A percentile compares a stretch with the other conserved stretches of the same genome.
Conservation (phyloP, 2,113 vertebrate genomes). For the Lates calcarifer region DNA sequence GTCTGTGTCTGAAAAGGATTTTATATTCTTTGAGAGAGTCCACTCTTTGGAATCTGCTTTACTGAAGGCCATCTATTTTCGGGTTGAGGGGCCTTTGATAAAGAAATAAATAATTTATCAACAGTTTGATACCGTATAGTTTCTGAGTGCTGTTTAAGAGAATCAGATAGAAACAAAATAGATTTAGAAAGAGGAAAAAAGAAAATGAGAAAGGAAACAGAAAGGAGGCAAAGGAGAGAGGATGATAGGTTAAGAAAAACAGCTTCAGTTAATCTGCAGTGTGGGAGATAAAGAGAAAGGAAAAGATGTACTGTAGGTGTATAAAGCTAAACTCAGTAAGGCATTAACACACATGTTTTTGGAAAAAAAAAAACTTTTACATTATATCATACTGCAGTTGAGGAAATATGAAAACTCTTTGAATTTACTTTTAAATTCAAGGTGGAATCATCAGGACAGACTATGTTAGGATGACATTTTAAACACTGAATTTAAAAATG, state of each 20-base stretch:
- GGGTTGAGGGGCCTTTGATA: background rate
- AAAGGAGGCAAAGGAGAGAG: conserved; percentile 29
- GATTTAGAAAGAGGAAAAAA: background rate
- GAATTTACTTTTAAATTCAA: background rate
- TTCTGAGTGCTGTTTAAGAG: background rate
- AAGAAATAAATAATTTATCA: conserved; percentile 45
- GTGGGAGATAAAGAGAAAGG: conserved; percentile 42
- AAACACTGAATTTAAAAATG: background rate
- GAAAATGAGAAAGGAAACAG: background rate
- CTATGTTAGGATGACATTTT: background rate
- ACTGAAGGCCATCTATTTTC: conserved; percentile 13
- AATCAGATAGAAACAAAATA: conserved; percentile 14
- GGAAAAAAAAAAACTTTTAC: background rate
- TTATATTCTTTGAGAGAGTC: background rate
- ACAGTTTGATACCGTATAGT: conserved; percentile 32
- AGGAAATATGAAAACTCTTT: background rate
- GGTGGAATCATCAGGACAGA: background rate
- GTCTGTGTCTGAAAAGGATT: background rate
- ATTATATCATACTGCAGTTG: conserved; percentile 8
- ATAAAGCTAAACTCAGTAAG: conserved; percentile 15
- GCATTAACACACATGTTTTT: conserved; percentile 27
- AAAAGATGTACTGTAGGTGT: conserved; percentile 43
- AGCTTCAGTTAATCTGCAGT: conserved; percentile 46
- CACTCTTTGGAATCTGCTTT: background rate
- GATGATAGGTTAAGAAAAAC: conserved; percentile 35